These are phyloP conservation scores for Myiopsitta monachus DNA, from an alignment of 2,113 vertebrate genomes.

Conservation along the genomic window DNA sequence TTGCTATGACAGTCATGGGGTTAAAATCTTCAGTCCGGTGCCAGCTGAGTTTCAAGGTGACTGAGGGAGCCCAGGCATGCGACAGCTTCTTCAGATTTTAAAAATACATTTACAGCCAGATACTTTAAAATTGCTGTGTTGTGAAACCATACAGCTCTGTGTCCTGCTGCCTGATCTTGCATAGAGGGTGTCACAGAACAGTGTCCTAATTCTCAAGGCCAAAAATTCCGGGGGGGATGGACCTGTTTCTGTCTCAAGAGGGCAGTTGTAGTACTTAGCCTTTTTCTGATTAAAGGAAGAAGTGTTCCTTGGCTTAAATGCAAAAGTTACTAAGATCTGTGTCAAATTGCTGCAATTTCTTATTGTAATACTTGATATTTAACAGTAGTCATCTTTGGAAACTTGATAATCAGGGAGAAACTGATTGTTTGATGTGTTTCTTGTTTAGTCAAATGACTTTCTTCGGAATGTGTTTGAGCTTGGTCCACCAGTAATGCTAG, in stretches of 20 bases:
- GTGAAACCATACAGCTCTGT: not conserved
- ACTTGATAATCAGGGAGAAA: not conserved
- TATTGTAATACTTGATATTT: not conserved
- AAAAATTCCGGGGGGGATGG: too few species aligned
- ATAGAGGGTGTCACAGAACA: not conserved
- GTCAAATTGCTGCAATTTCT: not conserved
- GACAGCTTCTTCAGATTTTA: not conserved
- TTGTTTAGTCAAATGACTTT: constrained; percentile 89
- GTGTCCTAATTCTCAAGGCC: not conserved
- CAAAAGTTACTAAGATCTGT: not conserved
- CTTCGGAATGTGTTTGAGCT: constrained; percentile 96
- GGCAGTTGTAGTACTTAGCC: not conserved
- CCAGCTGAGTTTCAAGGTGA: fast-evolving
- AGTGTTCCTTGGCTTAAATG: not conserved
- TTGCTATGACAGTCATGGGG: not conserved
- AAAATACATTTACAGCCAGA: not conserved
- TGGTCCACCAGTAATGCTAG: constrained; percentile 90
- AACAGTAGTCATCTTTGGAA: not conserved
- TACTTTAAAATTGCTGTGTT: not conserved
- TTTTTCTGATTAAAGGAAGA: not conserved
- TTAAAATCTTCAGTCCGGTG: not conserved
- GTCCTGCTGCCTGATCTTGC: not conserved
- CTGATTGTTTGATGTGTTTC: not conserved
- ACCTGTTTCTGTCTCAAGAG: not conserved
- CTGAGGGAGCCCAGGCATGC: not conserved